Base-by-base conservation (phyloP, 1,140 invertebrate species). In the Aphidius gifuensis region DNA sequence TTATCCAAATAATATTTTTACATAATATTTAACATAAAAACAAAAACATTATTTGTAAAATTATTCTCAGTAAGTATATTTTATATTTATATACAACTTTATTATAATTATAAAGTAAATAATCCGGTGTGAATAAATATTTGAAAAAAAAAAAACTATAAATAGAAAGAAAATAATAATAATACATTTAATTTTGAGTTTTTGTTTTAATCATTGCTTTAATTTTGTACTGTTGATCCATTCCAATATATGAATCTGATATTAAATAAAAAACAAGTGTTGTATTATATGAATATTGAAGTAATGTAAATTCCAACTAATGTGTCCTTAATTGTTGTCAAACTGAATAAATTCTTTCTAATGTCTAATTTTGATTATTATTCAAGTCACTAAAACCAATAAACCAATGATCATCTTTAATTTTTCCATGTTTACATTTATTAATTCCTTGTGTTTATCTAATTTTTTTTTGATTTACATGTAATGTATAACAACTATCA, bases 341-440 rank as follows among this genome's bases (percentile, higher is more conserved):
- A 50, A 81, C 64, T 40, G 74, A 73, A 8, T 70, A 64, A 16
- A 66, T 62, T 46, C 96, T 83, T 74, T 96, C 97, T 65, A 97
- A 81, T n/a, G 94, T 93, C 40, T 91, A 76, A n/a, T 99, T 79
- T 72, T 97, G 92, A 45, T 81, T 82, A 3, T 81, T 81, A 58
- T 88, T 85, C 23, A 87, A 73, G 58, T 87, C 85, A 8, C 94
- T 95, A 2, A 99, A 78, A 0, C 96, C 85, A 0, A 98, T 69
- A 76, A 98, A 92, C 96, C 96, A 99, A 51, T 93, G 92, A 78
- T 98, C 96, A 68, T 95, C 93, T 81, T 98, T 98, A 6, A 89
- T 87, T 76, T 96, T 96, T 0, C 93, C 88, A 81, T 95, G 98
- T 66, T 87, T 85, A 6, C 93, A 92, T 67, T 92, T 88, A 66